phyloP scores from a whole-genome alignment of 2,888 invertebrate species.

The Axea sp. region DNA sequence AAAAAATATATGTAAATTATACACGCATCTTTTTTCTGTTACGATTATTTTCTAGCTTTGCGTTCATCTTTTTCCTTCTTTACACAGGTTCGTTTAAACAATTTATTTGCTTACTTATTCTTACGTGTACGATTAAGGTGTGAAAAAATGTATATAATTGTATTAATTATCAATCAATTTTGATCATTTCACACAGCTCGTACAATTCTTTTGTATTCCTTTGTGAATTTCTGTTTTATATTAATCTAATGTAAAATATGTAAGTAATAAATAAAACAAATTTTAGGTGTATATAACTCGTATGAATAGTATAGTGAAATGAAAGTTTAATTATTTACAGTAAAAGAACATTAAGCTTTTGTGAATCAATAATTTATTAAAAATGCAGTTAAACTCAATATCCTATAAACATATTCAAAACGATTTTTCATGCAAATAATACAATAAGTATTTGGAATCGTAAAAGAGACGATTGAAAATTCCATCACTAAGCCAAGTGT shows the following conservation, averaged over 20 bases:
- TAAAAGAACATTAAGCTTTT: too few species aligned
- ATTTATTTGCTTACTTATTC: slow-evolving; percentile 22
- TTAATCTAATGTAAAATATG: too few species aligned
- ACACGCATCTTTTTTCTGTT: slow-evolving; percentile 39
- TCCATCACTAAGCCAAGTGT: slow-evolving; percentile 24
- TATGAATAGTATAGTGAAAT: too few species aligned
- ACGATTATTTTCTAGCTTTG: slow-evolving; percentile 40
- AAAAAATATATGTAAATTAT: slow-evolving; percentile 51
- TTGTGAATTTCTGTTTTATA: too few species aligned
- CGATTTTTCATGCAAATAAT: slow-evolving; percentile 10
- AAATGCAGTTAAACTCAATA: background rate
- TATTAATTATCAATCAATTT: too few species aligned
- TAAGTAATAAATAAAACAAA: too few species aligned
- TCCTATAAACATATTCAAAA: background rate
- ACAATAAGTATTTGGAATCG: too few species aligned
- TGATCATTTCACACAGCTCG: too few species aligned
- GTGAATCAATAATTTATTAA: slow-evolving; percentile 1
- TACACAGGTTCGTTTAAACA: slow-evolving; percentile 29
- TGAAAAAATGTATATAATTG: too few species aligned
- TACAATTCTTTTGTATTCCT: too few species aligned
- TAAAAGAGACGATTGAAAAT: too few species aligned
- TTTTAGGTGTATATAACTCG: too few species aligned
- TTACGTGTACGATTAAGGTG: slow-evolving; percentile 23
- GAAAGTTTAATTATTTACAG: background rate
- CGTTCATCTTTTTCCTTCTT: slow-evolving; percentile 29